Conservation (phyloP, 2,797 vertebrate species). For the Bradypodion ventrale region DNA sequence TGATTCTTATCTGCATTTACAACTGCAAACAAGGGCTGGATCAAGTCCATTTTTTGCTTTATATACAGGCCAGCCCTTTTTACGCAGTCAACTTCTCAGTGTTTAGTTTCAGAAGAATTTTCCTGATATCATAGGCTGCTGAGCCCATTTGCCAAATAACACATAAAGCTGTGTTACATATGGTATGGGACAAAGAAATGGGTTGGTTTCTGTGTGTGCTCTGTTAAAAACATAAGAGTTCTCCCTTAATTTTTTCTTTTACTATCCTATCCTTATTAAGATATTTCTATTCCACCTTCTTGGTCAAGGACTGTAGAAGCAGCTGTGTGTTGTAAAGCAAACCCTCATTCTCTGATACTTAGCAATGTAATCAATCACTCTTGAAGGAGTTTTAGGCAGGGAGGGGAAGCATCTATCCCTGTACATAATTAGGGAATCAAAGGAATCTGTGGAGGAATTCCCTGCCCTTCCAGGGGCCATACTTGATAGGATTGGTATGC, state of each 20-base stretch:
- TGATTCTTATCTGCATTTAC: not conserved
- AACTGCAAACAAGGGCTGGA: not conserved
- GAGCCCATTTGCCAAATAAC: slow-evolving; percentile 1
- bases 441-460: not conserved
- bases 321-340: not conserved
- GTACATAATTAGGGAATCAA: not conserved
- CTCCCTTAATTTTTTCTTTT: not conserved
- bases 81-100: not conserved
- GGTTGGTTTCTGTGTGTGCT: not conserved
- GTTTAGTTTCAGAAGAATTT: not conserved
- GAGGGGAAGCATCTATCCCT: not conserved
- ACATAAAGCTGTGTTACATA: not conserved
- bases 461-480: not conserved
- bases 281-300: not conserved
- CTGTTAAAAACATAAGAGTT: not conserved
- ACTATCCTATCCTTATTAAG: not conserved
- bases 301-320: not conserved
- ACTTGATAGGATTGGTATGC: not conserved
- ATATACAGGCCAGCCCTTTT: not conserved
- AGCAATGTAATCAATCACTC: not conserved
- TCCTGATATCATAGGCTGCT: not conserved
- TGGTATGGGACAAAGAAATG: not conserved
- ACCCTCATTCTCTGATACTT: not conserved
- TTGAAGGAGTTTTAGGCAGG: too few relatives aligned
- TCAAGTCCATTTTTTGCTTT: not conserved